These are phyloP conservation scores for Fulmarus glacialis DNA, from an alignment of 2,113 vertebrate genomes.

Conservation along the genomic window DNA sequence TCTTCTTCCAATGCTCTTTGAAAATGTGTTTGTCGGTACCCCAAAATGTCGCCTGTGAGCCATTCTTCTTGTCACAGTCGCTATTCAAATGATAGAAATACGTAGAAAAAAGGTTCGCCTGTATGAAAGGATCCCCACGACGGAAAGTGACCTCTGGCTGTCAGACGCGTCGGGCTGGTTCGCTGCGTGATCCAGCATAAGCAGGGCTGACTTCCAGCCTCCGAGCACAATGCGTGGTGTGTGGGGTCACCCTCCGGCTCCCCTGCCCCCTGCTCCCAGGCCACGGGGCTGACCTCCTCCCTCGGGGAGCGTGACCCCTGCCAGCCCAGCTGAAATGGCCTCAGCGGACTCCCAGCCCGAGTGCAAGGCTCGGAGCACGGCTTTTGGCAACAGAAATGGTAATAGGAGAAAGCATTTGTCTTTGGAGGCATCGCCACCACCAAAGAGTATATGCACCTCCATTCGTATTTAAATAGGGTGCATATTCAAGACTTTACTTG, in stretches of 20 bases:
- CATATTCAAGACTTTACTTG: neutral
- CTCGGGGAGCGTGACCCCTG: neutral
- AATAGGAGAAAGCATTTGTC: neutral
- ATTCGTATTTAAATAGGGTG: conserved; percentile 46
- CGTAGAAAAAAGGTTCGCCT: neutral
- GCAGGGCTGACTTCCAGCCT: conserved; percentile 10
- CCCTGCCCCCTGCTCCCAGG: neutral
- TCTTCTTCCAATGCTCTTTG: neutral
- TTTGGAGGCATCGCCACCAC: neutral
- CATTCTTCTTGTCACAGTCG: neutral
- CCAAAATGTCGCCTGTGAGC: neutral
- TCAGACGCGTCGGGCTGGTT: accelerated
- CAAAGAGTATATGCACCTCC: neutral
- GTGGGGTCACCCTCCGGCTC: neutral
- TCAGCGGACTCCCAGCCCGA: neutral
- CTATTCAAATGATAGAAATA: neutral
- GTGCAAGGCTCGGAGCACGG: neutral
- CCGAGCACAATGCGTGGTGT: neutral
- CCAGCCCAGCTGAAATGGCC: conserved; percentile 2
- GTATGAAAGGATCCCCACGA: neutral
- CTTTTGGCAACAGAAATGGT: neutral
- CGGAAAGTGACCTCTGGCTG: neutral
- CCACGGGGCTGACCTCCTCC: neutral
- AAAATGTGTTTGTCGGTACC: neutral
- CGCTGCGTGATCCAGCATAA: neutral